Evolutionary conservation across 2,888 invertebrate genomes (phyloP).

Genomic region (Amphipoea lucens): DNA sequence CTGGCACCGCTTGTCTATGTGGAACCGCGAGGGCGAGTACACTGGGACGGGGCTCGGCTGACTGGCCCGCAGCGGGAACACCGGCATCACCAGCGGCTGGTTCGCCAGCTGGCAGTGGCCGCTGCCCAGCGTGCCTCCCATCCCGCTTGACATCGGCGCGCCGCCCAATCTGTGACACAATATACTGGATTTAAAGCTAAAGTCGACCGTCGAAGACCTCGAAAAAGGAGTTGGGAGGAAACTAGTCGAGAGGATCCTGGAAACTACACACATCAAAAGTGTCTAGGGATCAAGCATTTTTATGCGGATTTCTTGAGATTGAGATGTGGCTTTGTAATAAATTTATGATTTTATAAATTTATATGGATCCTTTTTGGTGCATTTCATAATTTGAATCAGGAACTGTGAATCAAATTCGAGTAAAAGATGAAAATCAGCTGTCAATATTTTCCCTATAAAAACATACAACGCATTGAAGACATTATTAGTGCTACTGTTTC

Average conservation of each 20-base stretch:
- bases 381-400: too few species aligned
- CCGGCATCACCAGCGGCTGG: slow-evolving; percentile 96
- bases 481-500: too few species aligned
- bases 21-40: slow-evolving; percentile 97
- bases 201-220: slow-evolving; percentile 65
- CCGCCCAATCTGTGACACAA: slow-evolving; percentile 87
- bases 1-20: slow-evolving; percentile 98
- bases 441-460: too few species aligned
- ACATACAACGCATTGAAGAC: too few species aligned
- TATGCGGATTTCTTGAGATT: too few species aligned
- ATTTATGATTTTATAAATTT: too few species aligned
- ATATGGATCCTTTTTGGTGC: too few species aligned
- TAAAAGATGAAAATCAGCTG: too few species aligned
- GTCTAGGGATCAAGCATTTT: too few species aligned
- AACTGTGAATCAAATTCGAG: too few species aligned
- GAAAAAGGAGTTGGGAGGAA: slow-evolving; percentile 16
- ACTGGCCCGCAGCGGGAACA: slow-evolving; percentile 95
- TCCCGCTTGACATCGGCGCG: slow-evolving; percentile 89
- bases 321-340: too few species aligned
- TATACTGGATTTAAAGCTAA: slow-evolving; percentile 63
- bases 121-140: slow-evolving; percentile 91
- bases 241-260: slow-evolving; percentile 1
- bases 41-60: slow-evolving; percentile 94
- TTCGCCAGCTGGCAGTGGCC: slow-evolving; percentile 93
- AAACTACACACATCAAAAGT: too few species aligned